Evolutionary conservation across 2,797 vertebrate genomes (phyloP), one percentile per base, ranked within the genome.

Genomic region (Sebastolobus alascanus): DNA sequence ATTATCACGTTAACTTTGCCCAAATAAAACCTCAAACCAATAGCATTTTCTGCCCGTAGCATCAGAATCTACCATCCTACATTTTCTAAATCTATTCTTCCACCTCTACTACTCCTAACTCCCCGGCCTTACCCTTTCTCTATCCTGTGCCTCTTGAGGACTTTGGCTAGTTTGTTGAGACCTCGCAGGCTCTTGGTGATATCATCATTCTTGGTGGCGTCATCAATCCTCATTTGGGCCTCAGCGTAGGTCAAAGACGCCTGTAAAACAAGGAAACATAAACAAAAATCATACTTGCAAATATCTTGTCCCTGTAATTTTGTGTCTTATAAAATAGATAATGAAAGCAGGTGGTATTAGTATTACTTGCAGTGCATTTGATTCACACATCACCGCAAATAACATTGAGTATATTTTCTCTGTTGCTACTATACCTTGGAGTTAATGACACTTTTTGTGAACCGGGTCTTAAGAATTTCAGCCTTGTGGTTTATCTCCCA

Each of bases 151-250:
- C 82, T 96, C 91, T 98, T 99, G 85, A 99, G 95, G 86, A 99
- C 96, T 95, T 99, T 99, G 87, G 98, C 98, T 3, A 99, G 94
- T 90, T 93, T 97, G 93, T 99, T 99, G 82, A 99, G 95, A 72
- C 96, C 96, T 43, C 98, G 96, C 61, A 99, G 94, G 87, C 97
- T 98, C 75, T 88, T 90, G 20, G 97, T 99, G 88, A 97, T 95
- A 5, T 96, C 94, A 82, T 99, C 99, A 10, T 96, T 97, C 96
- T 97, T 97, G 77, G 58, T 10, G 72, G 94, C 70, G 65, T 99
- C 98, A 88, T 99, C 98, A 43, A 99, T 99, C 94, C 94, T 97
- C 98, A 99, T 97, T 90, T 99, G 98, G 87, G 98, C 98, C 94
- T 99, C 98, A 0, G 98, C 98, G 1, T 99, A 99, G 0, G 98